phyloP scores from a whole-genome alignment of 2,888 invertebrate species.

The Cheilosia pagana region DNA sequence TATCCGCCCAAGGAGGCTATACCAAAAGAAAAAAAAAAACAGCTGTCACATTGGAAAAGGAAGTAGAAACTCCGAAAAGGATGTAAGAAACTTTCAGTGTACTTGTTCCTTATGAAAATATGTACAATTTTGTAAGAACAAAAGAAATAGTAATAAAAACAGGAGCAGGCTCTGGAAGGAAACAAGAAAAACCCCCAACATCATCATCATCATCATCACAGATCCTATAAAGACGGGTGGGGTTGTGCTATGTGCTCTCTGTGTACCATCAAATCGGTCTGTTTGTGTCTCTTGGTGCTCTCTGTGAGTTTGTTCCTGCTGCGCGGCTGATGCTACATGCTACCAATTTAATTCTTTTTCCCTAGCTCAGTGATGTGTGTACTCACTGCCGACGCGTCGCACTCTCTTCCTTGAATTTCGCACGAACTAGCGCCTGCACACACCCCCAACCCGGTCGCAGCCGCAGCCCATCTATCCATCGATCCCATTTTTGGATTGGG shows the following conservation, averaged over 20 bases:
- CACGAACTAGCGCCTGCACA: conserved; percentile 45
- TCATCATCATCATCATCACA: conserved; percentile 26
- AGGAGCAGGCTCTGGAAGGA: conserved; percentile 27
- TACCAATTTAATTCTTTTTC: conserved; percentile 43
- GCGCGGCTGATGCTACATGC: conserved; percentile 70
- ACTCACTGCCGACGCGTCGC: conserved; percentile 33
- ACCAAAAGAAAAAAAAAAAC: conserved; percentile 32
- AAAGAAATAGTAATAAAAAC: conserved; percentile 37
- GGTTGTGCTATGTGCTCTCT: conserved; percentile 66
- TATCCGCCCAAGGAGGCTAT: no score
- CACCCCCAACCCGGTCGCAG: conserved; percentile 25
- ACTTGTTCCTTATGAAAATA: background rate
- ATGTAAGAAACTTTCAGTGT: background rate
- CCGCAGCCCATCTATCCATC: conserved; percentile 58
- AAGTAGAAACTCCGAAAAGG: background rate
- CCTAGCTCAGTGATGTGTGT: conserved; percentile 40
- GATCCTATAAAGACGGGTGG: conserved; percentile 67
- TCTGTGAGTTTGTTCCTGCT: conserved; percentile 69
- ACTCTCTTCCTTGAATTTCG: conserved; percentile 50
- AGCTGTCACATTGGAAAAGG: conserved; percentile 42
- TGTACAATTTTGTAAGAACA: background rate
- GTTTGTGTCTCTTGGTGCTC: conserved; percentile 71
- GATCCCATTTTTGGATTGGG: conserved; percentile 71
- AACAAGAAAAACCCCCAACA: conserved; percentile 18
- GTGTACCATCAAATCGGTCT: conserved; percentile 60